phyloP scores from a whole-genome alignment of 2,797 vertebrate genomes.

The Hephaestus fuliginosus region DNA sequence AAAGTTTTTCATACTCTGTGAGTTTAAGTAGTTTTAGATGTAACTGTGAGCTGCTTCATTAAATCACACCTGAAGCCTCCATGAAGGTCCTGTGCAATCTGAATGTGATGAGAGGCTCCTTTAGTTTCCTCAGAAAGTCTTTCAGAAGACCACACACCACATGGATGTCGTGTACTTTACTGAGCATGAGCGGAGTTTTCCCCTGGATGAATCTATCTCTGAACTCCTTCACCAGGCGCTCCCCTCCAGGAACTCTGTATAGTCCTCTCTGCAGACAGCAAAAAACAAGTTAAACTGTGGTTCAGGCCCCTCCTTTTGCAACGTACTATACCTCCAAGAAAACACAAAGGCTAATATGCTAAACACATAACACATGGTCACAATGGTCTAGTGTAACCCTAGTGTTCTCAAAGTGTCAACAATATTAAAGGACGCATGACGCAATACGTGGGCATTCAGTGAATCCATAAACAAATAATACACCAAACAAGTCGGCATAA shows the following conservation, averaged over 20 bases:
- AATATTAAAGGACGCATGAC: no score
- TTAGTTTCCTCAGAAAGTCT: constrained; percentile 90
- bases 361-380: no score
- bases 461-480: no score
- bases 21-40: neutral
- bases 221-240: constrained; percentile 88
- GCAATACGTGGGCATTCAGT: no score
- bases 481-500: no score
- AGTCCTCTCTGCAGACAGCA: constrained; percentile 84
- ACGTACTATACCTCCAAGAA: no score
- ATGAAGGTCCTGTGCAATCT: constrained; percentile 86
- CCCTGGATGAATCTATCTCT: constrained; percentile 82
- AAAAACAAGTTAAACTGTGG: neutral
- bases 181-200: constrained; percentile 68
- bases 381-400: no score
- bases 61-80: constrained; percentile 83
- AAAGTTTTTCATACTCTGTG: no score
- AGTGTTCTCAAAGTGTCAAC: no score
- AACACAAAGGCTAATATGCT: no score
- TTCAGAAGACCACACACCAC: constrained; percentile 91
- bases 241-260: constrained; percentile 88
- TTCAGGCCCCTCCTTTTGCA: neutral
- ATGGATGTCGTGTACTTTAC: constrained; percentile 87
- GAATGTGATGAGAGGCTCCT: constrained; percentile 85
- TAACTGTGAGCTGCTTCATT: no score